Evolutionary conservation across 2,113 vertebrate genomes (phyloP), one percentile per base, ranked within the genome.

Genomic region (Alces alces): DNA sequence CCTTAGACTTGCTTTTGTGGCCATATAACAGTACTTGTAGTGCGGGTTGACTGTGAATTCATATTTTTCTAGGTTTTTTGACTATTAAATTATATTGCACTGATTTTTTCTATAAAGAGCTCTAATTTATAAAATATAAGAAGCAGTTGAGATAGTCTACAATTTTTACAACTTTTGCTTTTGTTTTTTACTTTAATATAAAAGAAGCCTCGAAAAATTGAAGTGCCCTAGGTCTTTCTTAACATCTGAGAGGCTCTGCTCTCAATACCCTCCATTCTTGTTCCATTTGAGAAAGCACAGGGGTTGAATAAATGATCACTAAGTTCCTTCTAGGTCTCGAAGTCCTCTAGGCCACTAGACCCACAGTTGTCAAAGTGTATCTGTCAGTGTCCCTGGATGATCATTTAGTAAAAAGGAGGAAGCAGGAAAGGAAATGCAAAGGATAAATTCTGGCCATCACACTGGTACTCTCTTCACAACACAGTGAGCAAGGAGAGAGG

Each of bases 381-480:
- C 14, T 45, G 60, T 33, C 36, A 45, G 13, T 28, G 7, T 19
- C 70, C 43, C 89, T 30, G 3, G 45, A 14, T 21, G 25, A 16
- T 80, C 4, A 0, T 73, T 54, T 2, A 52, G 15, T 6, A 47
- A 78, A 76, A 73, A 70, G 23, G 15, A 86, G 21, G 33, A 55
- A 50, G 19, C 27, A 58, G 25, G 11, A n/a, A 82, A 83, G 19
- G 25, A 50, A n/a, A 21, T 16, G 12, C 6, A 7, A 30, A 28
- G 61, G 21, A 89, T 64, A 52, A 50, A 52, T 12, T 86, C 76
- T 23, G 36, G 50, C 55, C 7, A 1, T 25, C 9, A 6, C 27
- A 8, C 12, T 2, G 19, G 19, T 3, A 1, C 4, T 19, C 10
- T 47, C 45, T 27, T 54, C 3, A 5, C 1, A 3, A 23, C 12